Conservation (phyloP, 2,888 invertebrate species). For the Nephrotoma appendiculata region DNA sequence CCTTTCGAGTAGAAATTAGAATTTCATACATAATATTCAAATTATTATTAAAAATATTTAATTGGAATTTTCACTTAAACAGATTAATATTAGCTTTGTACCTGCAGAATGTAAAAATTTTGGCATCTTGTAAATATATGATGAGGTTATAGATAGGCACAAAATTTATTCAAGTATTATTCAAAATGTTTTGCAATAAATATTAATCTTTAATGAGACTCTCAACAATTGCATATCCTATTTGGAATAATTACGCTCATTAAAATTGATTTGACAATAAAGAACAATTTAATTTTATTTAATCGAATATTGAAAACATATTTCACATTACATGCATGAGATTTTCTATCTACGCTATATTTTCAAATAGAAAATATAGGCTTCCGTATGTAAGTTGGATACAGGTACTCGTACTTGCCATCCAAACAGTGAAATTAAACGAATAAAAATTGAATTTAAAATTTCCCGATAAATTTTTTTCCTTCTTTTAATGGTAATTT, state of each 20-base stretch:
- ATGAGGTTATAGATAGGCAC: background rate
- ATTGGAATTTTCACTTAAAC: background rate
- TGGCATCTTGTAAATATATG: background rate
- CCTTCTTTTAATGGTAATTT: background rate
- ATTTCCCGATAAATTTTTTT: background rate
- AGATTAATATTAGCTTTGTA: background rate
- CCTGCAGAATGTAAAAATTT: background rate
- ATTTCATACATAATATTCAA: background rate
- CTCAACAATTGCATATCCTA: background rate
- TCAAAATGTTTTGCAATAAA: background rate
- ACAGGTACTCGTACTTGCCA: background rate
- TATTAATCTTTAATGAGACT: background rate
- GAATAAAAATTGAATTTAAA: background rate
- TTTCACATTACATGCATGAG: background rate
- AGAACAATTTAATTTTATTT: background rate
- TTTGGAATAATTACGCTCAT: background rate
- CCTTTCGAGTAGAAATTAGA: background rate
- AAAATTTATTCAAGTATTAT: background rate
- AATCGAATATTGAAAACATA: background rate
- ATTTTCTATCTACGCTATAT: background rate
- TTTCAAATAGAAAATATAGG: background rate
- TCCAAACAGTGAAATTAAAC: background rate
- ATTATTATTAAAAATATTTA: background rate
- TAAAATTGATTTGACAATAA: background rate
- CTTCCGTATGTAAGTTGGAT: too few relatives aligned